These are phyloP conservation scores for Bombus cullumanus DNA, from an alignment of 1,140 invertebrate genomes.

Conservation along the genomic window DNA sequence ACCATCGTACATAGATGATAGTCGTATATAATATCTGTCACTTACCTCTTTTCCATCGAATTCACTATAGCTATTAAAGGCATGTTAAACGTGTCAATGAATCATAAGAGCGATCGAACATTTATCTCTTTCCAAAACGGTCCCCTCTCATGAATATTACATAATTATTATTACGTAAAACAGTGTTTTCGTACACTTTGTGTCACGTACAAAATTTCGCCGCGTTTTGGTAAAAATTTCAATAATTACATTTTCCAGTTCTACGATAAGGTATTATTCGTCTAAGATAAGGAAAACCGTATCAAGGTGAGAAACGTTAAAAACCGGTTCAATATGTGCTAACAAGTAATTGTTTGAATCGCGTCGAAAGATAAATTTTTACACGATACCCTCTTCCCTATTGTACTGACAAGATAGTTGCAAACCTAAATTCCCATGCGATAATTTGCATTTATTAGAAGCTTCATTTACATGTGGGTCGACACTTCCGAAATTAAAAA, in stretches of 20 bases:
- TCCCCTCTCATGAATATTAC: slow-evolving; percentile 12
- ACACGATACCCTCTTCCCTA: slow-evolving; percentile 11
- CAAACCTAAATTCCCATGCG: not conserved
- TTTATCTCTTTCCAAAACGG: not conserved
- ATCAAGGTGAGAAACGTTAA: slow-evolving; percentile 13
- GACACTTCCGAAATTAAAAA: not conserved
- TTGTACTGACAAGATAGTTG: slow-evolving; percentile 26
- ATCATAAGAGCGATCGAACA: not conserved
- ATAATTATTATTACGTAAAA: slow-evolving; percentile 28
- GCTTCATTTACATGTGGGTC: slow-evolving; percentile 18
- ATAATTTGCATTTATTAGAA: slow-evolving; percentile 37
- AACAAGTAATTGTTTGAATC: slow-evolving; percentile 29
- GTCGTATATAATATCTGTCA: slow-evolving; percentile 34
- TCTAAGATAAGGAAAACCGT: slow-evolving; percentile 20
- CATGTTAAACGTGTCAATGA: not conserved
- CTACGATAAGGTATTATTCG: not conserved
- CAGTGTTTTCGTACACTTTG: not conserved
- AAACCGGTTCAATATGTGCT: slow-evolving; percentile 29
- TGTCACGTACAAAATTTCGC: not conserved
- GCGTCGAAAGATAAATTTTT: slow-evolving; percentile 25
- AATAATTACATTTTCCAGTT: not conserved
- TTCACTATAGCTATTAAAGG: not conserved
- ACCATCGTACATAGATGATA: not conserved
- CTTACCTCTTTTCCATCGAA: slow-evolving; percentile 8
- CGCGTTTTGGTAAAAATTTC: not conserved